These are phyloP conservation scores for Drosophila melanosoma DNA, from an alignment of 2,888 invertebrate species.

Conservation along the genomic window DNA sequence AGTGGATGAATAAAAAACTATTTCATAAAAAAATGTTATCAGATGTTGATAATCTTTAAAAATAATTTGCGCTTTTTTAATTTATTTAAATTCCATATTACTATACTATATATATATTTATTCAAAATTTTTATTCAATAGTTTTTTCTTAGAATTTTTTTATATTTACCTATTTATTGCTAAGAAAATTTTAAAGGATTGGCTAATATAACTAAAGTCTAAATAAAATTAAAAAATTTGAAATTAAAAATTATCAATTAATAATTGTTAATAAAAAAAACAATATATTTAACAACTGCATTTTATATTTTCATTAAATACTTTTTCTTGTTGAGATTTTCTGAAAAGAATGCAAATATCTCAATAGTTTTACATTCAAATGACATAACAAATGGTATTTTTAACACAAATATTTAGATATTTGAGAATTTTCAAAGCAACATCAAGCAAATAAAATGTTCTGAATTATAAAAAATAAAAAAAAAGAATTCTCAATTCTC, in stretches of 20 bases:
- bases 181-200: no score
- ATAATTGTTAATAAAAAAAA: not conserved
- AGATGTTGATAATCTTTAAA: not conserved
- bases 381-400: not conserved
- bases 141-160: not conserved
- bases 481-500: conserved; percentile 84
- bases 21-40: not conserved
- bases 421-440: not conserved
- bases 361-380: not conserved
- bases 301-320: not conserved
- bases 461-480: not conserved
- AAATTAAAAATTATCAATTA: not conserved
- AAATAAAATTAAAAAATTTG: not conserved
- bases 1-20: not conserved
- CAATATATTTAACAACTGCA: not conserved
- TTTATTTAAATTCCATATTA: not conserved
- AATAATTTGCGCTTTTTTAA: not conserved
- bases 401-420: not conserved
- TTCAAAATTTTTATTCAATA: no score
- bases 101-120: no score
- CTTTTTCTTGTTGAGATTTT: not conserved
- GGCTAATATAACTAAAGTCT: not conserved
- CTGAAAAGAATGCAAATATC: not conserved
- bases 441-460: not conserved
- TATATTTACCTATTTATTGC: no score